These are phyloP conservation scores for Montifringilla adamsi DNA, from an alignment of 2,113 vertebrate genomes.

Conservation along the genomic window DNA sequence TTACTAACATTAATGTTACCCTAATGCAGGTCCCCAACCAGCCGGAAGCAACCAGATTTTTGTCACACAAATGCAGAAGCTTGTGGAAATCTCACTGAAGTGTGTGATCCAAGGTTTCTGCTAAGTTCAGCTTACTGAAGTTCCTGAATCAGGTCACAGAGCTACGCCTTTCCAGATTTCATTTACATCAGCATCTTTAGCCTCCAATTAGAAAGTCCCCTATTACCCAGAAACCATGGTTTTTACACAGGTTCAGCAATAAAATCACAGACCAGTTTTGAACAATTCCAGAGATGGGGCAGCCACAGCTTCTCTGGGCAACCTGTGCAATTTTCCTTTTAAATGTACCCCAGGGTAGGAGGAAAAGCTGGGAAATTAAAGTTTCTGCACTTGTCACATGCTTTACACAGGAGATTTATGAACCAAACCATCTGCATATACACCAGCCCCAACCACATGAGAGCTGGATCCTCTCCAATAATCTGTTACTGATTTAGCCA, in stretches of 20 bases:
- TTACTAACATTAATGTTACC: rapidly evolving
- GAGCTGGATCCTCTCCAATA: background rate
- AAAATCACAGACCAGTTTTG: background rate
- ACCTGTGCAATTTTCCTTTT: background rate
- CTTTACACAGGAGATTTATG: background rate
- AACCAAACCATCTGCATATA: background rate
- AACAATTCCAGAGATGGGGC: background rate
- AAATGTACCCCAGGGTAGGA: background rate
- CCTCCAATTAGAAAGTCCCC: background rate
- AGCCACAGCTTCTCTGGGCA: background rate
- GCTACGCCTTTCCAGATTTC: background rate
- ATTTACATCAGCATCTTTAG: background rate
- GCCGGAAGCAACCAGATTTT: background rate
- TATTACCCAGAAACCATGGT: background rate
- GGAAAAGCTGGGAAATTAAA: background rate
- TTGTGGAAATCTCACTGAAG: background rate
- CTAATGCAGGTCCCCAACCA: background rate
- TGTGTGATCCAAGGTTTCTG: background rate
- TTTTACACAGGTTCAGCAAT: background rate
- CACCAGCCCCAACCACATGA: background rate
- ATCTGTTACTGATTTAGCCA: background rate
- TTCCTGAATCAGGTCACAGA: background rate
- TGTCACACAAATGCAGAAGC: background rate
- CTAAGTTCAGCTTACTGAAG: background rate
- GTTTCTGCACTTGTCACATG: background rate